Percentiles rank a stretch among this genome's conserved stretches.
phyloP scores from a whole-genome alignment of 2,797 vertebrate genomes.

The Fistularia commersonii region DNA sequence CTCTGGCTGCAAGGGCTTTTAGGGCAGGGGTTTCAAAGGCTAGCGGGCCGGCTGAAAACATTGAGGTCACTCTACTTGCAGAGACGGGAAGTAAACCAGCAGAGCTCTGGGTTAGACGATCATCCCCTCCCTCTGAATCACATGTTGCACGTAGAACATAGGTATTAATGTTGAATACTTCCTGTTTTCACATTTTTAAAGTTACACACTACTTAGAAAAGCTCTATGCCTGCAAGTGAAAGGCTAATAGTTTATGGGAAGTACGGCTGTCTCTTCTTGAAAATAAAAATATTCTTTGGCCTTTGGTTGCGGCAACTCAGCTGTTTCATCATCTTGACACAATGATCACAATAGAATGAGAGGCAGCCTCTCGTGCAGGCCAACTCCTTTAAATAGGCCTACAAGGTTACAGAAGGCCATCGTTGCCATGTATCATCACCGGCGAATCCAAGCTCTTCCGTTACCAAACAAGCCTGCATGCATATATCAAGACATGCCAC shows the following conservation, averaged over 20 bases:
- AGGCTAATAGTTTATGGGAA: too few relatives aligned
- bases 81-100: conserved; percentile 17
- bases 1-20: conserved; percentile 27
- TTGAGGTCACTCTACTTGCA: conserved; percentile 35
- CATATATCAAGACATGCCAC: too few relatives aligned
- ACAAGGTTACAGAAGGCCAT: conserved; percentile 27
- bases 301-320: too few relatives aligned
- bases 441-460: conserved; percentile 14
- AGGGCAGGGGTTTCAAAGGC: conserved; percentile 20
- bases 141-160: neutral
- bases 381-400: conserved; percentile 40
- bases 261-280: too few relatives aligned
- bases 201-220: too few relatives aligned
- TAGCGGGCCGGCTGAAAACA: conserved; percentile 38
- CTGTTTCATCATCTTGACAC: neutral
- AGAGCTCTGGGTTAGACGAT: conserved; percentile 11
- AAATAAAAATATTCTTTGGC: too few relatives aligned
- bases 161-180: neutral
- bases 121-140: conserved; percentile 3
- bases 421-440: conserved; percentile 23
- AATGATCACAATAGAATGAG: conserved; percentile 1
- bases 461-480: conserved; percentile 5
- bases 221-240: too few relatives aligned
- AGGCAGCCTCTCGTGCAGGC: neutral
- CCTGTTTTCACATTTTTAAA: too few relatives aligned